phyloP scores from a whole-genome alignment of 1,140 invertebrate species.

The Ceratosolen solmsi region DNA sequence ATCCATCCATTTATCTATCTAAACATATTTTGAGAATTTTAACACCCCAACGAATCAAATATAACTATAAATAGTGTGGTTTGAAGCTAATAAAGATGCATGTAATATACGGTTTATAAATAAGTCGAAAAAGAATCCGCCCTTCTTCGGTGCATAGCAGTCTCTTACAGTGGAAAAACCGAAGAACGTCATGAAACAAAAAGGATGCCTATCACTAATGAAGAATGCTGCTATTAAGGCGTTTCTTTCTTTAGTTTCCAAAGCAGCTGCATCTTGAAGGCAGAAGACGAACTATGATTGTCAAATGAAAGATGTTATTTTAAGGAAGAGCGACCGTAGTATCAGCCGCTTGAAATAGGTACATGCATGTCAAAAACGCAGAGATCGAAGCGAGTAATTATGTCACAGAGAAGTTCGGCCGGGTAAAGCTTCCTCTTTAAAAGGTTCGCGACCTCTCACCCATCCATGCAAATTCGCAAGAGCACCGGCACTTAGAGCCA shows the following conservation, averaged over 20 bases:
- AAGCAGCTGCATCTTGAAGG: background rate
- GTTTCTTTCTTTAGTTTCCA: background rate
- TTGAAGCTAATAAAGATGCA: too few species aligned
- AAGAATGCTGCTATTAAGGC: background rate
- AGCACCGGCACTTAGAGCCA: constrained; percentile 6
- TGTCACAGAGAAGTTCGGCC: constrained; percentile 3
- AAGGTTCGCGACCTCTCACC: background rate
- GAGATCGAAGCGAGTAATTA: constrained; percentile 35
- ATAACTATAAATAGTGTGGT: too few species aligned
- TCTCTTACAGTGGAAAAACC: background rate
- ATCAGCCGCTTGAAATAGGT: background rate
- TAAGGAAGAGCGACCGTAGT: background rate
- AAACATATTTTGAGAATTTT: too few species aligned
- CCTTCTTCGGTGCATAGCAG: background rate
- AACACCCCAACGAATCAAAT: too few species aligned
- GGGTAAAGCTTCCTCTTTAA: background rate
- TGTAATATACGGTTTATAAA: background rate
- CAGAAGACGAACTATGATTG: background rate
- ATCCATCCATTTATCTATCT: too few species aligned
- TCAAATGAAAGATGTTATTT: background rate
- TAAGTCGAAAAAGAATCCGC: background rate
- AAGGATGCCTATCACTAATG: background rate
- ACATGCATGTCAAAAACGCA: background rate
- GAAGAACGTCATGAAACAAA: background rate
- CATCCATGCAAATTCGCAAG: constrained; percentile 32